Evolutionary conservation across 2,797 vertebrate genomes (phyloP).

Genomic region (Gouania willdenowi): DNA sequence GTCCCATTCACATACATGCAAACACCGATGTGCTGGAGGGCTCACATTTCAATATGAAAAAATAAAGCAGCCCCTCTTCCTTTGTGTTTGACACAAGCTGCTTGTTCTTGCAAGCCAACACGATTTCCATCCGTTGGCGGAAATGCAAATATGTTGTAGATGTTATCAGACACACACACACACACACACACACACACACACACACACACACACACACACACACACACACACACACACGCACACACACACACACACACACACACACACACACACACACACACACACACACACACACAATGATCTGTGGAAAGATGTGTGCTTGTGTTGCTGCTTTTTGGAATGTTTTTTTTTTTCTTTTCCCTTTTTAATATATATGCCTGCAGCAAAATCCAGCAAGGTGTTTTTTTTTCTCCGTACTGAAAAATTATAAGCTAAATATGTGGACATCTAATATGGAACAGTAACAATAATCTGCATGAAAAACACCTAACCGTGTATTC

Average conservation of each 20-base stretch:
- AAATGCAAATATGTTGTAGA: slow-evolving; percentile 45
- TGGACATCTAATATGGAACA: no score
- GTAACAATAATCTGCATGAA: no score
- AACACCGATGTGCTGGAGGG: slow-evolving; percentile 53
- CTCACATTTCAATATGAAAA: slow-evolving; percentile 76
- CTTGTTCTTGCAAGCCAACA: slow-evolving; percentile 24
- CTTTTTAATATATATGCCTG: slow-evolving; percentile 1
- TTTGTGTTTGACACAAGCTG: slow-evolving; percentile 46
- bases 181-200: no score
- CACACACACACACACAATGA: slow-evolving; percentile 22
- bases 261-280: no score
- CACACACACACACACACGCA: no score
- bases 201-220: no score
- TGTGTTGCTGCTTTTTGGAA: not conserved
- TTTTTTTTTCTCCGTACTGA: no score
- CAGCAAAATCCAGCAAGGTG: not conserved
- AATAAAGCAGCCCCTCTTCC: slow-evolving; percentile 54
- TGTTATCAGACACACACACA: slow-evolving; percentile 14
- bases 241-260: no score
- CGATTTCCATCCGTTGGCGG: slow-evolving; percentile 48
- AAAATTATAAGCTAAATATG: no score
- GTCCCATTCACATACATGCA: slow-evolving; percentile 67
- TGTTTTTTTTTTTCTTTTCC: no score
- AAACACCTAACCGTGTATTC: no score
- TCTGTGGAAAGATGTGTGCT: slow-evolving; percentile 10